phyloP scores from a whole-genome alignment of 2,797 vertebrate genomes.

The Chrysolophus pictus region DNA sequence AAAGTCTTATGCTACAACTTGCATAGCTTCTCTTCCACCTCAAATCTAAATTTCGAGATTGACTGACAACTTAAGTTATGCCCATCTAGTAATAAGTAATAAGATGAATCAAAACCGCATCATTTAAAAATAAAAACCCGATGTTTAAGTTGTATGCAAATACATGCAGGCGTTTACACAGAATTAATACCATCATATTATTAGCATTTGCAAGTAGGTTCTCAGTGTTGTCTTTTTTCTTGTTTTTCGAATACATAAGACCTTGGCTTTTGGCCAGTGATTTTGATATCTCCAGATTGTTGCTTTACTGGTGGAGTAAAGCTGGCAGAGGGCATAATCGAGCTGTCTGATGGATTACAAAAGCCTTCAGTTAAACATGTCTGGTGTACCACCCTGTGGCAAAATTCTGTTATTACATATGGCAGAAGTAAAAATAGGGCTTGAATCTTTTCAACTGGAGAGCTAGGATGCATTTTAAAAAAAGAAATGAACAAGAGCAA shows the following conservation, averaged over 20 bases:
- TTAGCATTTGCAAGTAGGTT: background rate
- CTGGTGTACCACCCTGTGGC: constrained; percentile 93
- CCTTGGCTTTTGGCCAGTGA: constrained; percentile 75
- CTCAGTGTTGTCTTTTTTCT: background rate
- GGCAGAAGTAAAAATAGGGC: constrained; percentile 37
- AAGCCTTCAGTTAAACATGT: constrained; percentile 84
- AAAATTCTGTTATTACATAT: constrained; percentile 86
- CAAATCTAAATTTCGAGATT: background rate
- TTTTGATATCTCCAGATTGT: constrained; percentile 83
- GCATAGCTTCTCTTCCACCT: background rate
- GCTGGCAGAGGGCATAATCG: constrained; percentile 78
- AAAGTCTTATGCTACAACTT: background rate
- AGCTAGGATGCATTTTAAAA: constrained; percentile 16
- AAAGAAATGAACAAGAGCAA: background rate
- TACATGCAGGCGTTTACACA: rapidly evolving
- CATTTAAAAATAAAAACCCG: background rate
- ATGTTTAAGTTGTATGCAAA: background rate
- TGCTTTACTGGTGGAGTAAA: constrained; percentile 77
- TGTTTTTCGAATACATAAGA: background rate
- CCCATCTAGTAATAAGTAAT: background rate
- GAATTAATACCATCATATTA: background rate
- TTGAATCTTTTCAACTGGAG: background rate
- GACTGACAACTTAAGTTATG: background rate
- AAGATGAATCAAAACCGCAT: background rate
- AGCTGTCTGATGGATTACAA: constrained; percentile 81